Evolutionary conservation across 2,113 vertebrate species (phyloP), one percentile per base, ranked within the genome.

Genomic region (Solenodon paradoxus): DNA sequence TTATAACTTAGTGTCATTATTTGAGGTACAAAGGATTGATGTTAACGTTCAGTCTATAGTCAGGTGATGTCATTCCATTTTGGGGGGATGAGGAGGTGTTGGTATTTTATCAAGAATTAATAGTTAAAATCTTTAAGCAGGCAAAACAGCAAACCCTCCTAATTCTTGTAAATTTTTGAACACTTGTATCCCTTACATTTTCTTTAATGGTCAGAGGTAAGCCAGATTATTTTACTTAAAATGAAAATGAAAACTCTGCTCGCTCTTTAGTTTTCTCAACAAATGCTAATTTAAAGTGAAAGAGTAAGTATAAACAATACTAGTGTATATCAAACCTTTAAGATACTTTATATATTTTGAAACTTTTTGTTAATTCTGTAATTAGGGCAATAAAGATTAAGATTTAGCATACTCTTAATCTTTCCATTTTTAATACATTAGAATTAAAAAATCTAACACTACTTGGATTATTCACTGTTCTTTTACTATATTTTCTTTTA

Each of bases 361-460:
- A 83, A 69, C 74, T 53, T 32, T 53, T 84, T n/a, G 92, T 91
- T 38, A 92, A 45, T 79, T 94, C 28, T 55, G 88, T 47, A 95
- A 28, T 7, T 84, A 86, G 68, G 45, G 35, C 88, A 69, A 24
- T 89, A 88, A 88, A 95, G 51, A 55, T 22, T 69, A 85, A 83
- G 57, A 89, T 97, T 98, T 95, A 96, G 88, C 94, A 95, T 96
- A 79, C 94, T 96, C 75, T 88, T 89, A 82, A 40, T 78, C 6
- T 97, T 95, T 97, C 49, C 88, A 72, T 47, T 97, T 97, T 95
- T 95, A 93, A 86, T 57, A 91, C 95, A 81, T 9, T 92, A 74
- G 80, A 96, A 13, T 30, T 47, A 38, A 71, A 92, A 71, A 97
- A 86, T 59, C 11, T 92, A 95, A 97, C 74, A 26, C 68, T 24